Evolutionary conservation across 35 echinoderm and acorn worm species (phyloP).

Genomic region (Ophioderma brevispina): DNA sequence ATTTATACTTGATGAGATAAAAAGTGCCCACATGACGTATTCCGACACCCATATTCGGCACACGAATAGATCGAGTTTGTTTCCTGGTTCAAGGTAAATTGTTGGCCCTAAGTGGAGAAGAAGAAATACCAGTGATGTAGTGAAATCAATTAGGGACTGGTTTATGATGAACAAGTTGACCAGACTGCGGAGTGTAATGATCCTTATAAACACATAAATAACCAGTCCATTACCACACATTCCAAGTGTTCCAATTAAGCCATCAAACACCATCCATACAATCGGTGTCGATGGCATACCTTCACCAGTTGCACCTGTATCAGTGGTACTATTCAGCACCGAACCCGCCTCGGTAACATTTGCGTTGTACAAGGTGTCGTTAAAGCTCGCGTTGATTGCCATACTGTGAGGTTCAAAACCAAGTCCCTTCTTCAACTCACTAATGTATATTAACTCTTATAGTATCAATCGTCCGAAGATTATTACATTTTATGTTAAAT

Average conservation of each 20-base stretch:
- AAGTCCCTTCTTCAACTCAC: too few relatives aligned
- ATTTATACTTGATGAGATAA: constrained; percentile 79
- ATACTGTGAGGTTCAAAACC: too few relatives aligned
- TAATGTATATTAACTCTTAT: too few relatives aligned
- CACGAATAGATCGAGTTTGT: constrained; percentile 32
- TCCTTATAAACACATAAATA: constrained; percentile 67
- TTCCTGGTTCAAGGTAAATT: constrained; percentile 16
- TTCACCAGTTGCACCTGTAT: not conserved
- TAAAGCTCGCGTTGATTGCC: too few relatives aligned
- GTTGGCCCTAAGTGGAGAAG: constrained; percentile 60
- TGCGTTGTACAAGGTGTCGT: too few relatives aligned
- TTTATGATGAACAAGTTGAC: constrained; percentile 92
- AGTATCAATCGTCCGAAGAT: too few relatives aligned
- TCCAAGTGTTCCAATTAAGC: constrained; percentile 69
- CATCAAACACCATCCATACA: constrained; percentile 34
- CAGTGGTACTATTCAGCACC: too few relatives aligned
- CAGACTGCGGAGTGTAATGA: constrained; percentile 61
- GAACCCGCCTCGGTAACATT: too few relatives aligned
- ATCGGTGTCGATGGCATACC: not conserved
- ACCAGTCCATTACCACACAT: constrained; percentile 78
- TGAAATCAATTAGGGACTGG: constrained; percentile 85
- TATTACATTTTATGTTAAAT: too few relatives aligned
- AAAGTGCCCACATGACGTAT: constrained; percentile 82
- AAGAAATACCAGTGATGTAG: constrained; percentile 71
- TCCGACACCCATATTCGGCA: constrained; percentile 82